Evolutionary conservation across 2,888 invertebrate species (phyloP).

Genomic region (Drosophila infuscata): DNA sequence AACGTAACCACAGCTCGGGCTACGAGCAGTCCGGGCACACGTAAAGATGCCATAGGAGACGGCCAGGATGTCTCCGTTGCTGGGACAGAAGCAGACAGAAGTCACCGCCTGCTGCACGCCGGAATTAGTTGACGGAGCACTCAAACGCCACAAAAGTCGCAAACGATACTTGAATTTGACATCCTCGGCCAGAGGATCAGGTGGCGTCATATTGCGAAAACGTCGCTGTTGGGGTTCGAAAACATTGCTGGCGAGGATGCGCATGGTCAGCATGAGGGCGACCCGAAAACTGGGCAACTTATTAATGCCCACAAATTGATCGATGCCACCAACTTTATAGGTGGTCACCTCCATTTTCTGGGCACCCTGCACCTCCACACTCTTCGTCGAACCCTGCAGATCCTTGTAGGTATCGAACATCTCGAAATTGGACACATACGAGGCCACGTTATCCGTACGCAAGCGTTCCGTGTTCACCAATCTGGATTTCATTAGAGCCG

Average conservation of each 20-base stretch:
- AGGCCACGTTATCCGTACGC: slow-evolving; percentile 86
- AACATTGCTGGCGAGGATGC: slow-evolving; percentile 90
- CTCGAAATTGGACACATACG: slow-evolving; percentile 91
- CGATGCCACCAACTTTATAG: slow-evolving; percentile 78
- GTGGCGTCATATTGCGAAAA: slow-evolving; percentile 88
- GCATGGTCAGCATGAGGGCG: slow-evolving; percentile 88
- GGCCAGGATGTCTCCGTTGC: slow-evolving; percentile 90
- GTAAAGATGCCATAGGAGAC: slow-evolving; percentile 90
- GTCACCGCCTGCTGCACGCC: slow-evolving; percentile 87
- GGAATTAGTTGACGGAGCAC: slow-evolving; percentile 82
- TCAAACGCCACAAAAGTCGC: slow-evolving; percentile 88
- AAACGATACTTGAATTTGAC: slow-evolving; percentile 89
- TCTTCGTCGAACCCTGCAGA: slow-evolving; percentile 83
- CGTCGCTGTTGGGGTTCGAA: slow-evolving; percentile 89
- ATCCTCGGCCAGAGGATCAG: slow-evolving; percentile 88
- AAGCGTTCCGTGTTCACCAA: slow-evolving; percentile 87
- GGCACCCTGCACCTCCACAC: slow-evolving; percentile 84
- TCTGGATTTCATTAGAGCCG: slow-evolving; percentile 88
- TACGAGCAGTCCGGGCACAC: slow-evolving; percentile 83
- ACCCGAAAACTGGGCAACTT: slow-evolving; percentile 86
- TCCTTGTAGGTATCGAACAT: slow-evolving; percentile 90
- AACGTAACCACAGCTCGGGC: slow-evolving; percentile 88
- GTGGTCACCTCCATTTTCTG: slow-evolving; percentile 85
- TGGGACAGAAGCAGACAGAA: slow-evolving; percentile 88
- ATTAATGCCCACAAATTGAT: slow-evolving; percentile 75